Conservation (phyloP, 2,797 vertebrate genomes). For the Girardinus metallicus region DNA sequence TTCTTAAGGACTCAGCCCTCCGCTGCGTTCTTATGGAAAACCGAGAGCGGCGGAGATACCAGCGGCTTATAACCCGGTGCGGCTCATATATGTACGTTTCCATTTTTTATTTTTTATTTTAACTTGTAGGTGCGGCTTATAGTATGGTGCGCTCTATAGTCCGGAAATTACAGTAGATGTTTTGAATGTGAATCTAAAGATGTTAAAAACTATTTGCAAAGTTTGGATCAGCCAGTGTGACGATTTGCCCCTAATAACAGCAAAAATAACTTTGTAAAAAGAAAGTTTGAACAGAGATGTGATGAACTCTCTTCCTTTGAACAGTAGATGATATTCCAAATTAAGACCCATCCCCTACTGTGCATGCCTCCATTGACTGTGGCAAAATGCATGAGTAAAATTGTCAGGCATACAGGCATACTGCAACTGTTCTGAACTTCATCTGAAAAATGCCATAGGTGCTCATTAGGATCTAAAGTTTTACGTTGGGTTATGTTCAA, state of each 20-base stretch:
- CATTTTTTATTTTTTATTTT: too few relatives aligned
- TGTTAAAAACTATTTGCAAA: too few relatives aligned
- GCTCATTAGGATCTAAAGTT: background rate
- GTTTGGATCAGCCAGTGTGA: background rate
- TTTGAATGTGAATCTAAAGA: too few relatives aligned
- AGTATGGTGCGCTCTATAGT: too few relatives aligned
- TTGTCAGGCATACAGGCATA: too few relatives aligned
- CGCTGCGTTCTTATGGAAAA: too few relatives aligned
- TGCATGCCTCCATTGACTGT: background rate
- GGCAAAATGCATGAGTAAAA: background rate
- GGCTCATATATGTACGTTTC: too few relatives aligned
- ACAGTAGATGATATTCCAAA: background rate
- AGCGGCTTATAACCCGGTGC: too few relatives aligned
- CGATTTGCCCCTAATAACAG: background rate
- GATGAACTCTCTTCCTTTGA: conserved; percentile 6
- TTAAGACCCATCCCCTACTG: background rate
- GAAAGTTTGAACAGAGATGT: background rate
- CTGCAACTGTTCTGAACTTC: background rate
- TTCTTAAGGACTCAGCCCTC: too few relatives aligned
- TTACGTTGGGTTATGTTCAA: background rate
- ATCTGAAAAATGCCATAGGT: background rate
- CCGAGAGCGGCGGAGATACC: too few relatives aligned
- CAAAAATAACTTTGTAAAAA: background rate
- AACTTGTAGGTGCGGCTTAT: too few relatives aligned
- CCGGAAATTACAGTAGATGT: too few relatives aligned